A percentile compares a stretch with the other conserved stretches of the same genome.
phyloP scores from a whole-genome alignment of 2,797 vertebrate genomes.

The Myiotriccus ornatus region DNA sequence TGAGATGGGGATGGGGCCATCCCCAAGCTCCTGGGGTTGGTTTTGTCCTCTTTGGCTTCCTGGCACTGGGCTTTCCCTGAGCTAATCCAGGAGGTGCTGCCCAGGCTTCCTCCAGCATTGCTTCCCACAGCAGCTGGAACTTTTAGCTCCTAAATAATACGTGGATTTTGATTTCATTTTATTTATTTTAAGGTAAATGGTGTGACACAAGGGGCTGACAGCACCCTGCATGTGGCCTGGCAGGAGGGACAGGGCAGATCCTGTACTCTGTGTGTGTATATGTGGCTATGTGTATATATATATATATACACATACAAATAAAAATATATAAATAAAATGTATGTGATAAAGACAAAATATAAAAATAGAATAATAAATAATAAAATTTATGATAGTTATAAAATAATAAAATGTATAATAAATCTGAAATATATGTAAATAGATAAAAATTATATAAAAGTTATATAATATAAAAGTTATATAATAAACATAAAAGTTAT shows the following conservation, averaged over 20 bases:
- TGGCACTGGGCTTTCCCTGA: accelerated
- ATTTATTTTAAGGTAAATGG: background rate
- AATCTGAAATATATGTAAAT: no score
- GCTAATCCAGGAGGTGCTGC: background rate
- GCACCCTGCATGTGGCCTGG: background rate
- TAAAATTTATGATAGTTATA: background rate
- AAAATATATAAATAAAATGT: background rate
- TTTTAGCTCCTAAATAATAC: background rate
- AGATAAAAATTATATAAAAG: background rate
- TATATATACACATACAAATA: background rate
- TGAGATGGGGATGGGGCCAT: background rate
- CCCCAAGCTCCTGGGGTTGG: accelerated
- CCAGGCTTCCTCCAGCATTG: accelerated
- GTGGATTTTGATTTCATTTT: background rate
- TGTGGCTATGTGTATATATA: background rate
- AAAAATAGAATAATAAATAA: no score
- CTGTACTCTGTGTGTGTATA: background rate
- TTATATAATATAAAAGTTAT: background rate
- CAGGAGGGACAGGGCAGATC: no score
- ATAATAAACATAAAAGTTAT: background rate
- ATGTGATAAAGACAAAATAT: accelerated
- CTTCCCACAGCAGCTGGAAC: background rate
- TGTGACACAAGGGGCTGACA: background rate
- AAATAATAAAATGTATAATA: background rate
- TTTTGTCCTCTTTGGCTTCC: background rate